These are phyloP conservation scores for Morpho achilles DNA, from an alignment of 2,888 invertebrate genomes.

Conservation along the genomic window DNA sequence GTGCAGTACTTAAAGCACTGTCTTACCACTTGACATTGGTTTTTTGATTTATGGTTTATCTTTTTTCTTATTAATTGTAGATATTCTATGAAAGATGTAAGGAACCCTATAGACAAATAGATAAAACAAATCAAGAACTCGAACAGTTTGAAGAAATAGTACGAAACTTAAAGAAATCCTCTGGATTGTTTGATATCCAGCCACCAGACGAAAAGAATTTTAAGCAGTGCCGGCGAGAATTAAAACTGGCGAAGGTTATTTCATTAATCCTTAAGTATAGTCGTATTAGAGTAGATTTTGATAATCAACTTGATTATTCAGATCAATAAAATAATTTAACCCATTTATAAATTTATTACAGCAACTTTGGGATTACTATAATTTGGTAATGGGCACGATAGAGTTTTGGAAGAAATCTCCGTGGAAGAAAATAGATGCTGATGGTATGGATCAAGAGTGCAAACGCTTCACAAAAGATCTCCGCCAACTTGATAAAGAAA, in stretches of 20 bases:
- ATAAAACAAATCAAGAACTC: constrained; percentile 84
- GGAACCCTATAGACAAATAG: constrained; percentile 84
- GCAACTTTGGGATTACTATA: constrained; percentile 94
- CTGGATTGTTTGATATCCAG: constrained; percentile 90
- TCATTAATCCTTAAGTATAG: no score
- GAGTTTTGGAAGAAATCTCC: constrained; percentile 96
- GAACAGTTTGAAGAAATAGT: constrained; percentile 83
- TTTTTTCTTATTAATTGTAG: constrained; percentile 37
- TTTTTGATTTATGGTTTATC: no score
- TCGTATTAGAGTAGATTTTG: no score
- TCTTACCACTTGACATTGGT: no score
- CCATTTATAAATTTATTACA: constrained; percentile 42
- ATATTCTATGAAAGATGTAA: constrained; percentile 82
- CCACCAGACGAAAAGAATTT: constrained; percentile 90
- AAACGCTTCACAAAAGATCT: constrained; percentile 94
- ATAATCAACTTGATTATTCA: no score
- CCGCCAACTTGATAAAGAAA: constrained; percentile 88
- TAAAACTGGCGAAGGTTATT: constrained; percentile 84
- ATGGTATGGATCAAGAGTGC: constrained; percentile 96
- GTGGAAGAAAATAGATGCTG: constrained; percentile 96
- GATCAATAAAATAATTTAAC: not conserved
- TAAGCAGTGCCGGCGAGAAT: constrained; percentile 86
- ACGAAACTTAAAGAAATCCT: constrained; percentile 83
- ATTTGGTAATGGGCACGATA: constrained; percentile 88
- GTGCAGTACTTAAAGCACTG: no score